Evolutionary conservation across 2,113 vertebrate genomes (phyloP).

Genomic region (Solenodon paradoxus): DNA sequence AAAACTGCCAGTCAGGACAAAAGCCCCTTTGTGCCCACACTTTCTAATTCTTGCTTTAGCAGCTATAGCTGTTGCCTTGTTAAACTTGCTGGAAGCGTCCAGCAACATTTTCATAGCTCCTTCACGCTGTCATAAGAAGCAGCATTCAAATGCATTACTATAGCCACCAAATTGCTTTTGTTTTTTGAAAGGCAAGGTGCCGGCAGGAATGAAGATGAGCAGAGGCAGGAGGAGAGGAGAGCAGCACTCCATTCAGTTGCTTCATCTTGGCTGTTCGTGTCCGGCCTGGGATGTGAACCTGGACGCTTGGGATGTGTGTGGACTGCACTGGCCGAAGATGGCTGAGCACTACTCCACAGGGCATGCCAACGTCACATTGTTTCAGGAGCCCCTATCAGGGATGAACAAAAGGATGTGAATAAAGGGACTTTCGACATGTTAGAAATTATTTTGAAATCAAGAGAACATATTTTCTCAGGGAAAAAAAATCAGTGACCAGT

Average conservation of each 20-base stretch:
- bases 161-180: not conserved
- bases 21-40: not conserved
- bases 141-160: not conserved
- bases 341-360: no score
- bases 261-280: no score
- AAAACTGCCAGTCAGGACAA: not conserved
- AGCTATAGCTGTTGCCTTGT: accelerated
- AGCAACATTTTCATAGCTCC: not conserved
- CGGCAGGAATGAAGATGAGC: no score
- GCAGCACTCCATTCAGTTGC: no score
- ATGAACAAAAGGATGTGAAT: no score
- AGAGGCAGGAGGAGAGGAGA: not conserved
- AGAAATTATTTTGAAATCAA: not conserved
- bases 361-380: no score
- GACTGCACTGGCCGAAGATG: no score
- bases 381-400: no score
- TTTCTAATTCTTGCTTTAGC: not conserved
- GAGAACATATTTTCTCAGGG: not conserved
- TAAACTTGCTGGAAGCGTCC: not conserved
- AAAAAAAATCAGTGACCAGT: not conserved
- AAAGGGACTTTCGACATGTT: not conserved
- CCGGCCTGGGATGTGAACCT: no score
- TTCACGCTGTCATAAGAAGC: not conserved
- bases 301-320: no score
- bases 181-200: not conserved